Conservation (phyloP, 2,113 vertebrate species). For the Anguilla rostrata region DNA sequence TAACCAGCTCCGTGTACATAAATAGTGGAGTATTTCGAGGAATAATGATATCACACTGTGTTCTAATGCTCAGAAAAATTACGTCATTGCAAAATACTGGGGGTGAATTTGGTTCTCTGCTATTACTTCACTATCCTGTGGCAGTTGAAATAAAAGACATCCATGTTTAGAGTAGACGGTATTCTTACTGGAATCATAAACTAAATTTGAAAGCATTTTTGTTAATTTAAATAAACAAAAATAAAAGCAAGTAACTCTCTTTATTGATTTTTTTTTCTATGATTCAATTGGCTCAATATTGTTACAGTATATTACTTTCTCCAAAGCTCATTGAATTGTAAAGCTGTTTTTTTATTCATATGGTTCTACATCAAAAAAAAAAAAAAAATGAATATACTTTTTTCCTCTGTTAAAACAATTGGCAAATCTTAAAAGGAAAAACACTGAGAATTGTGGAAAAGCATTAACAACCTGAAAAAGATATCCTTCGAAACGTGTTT, state of each 20-base stretch:
- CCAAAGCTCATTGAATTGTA: not conserved
- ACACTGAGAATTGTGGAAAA: not conserved
- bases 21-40: too few relatives aligned
- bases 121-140: not conserved
- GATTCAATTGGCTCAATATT: not conserved
- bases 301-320: not conserved
- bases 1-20: too few relatives aligned
- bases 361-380: not conserved
- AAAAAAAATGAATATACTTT: not conserved
- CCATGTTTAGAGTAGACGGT: too few relatives aligned
- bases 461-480: not conserved
- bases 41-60: too few relatives aligned
- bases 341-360: not conserved
- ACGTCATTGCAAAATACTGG: too few relatives aligned
- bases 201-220: not conserved
- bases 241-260: not conserved
- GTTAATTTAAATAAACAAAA: not conserved
- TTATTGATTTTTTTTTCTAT: not conserved
- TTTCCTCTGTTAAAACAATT: not conserved
- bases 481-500: not conserved
- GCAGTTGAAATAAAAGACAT: too few relatives aligned
- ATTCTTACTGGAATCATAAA: not conserved
- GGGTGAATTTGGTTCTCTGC: too few relatives aligned
- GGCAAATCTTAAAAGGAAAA: not conserved
- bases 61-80: too few relatives aligned